Base-by-base conservation (phyloP, 2,888 invertebrate genomes). In the Leptopterna dolabrata region DNA sequence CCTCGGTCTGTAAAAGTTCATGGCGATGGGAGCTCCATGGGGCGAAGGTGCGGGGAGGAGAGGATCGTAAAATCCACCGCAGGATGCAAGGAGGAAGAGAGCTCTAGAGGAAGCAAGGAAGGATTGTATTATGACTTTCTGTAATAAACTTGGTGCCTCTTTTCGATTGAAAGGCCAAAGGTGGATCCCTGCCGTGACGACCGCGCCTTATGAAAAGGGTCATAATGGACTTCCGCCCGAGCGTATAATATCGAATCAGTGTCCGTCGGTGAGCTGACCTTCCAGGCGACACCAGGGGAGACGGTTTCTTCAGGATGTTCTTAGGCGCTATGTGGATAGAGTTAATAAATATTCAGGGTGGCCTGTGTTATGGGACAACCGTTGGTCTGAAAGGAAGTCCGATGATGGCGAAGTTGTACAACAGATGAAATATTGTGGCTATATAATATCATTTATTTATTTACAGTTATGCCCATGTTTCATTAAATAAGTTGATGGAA, bases 191-290 rank as follows among this genome's bases (percentile, higher is more conserved):
- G 63, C 11, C 63, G 63, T 24, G 63, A 63, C 63, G 63, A 63
- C 63, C 63, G 63, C 63, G 63, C 63, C 63, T 63, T 63, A 63
- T 63, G 63, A 63, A 63, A 63, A 63, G 63, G 63, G 11, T 24
- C 63, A 63, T 63, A 63, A 63, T 63, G 27, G 63, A 63, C 63
- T 63, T 63, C 63, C 63, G 63, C 19, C 24, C 24, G 63, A 27
- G 63, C 63, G 63, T 63, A 63, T 63, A 63, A 63, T 63, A 63
- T 63, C 63, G 63, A 63, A 63, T 63, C 63, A 24, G 24, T 24
- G 63, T n/a, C 27, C 24, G 63, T 63, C 63, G 63, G 63, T 24
- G 63, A 24, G 63, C 9, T 24, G 63, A 63, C 63, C 63, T 63
- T 63, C 63, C 14, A 47, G 47, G 16, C 47, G 47, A 2, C 13